Percentiles rank a stretch among this genome's conserved stretches.
These are phyloP conservation scores for Dendrolimus punctatus DNA, from an alignment of 1,140 invertebrate species.

Conservation along the genomic window DNA sequence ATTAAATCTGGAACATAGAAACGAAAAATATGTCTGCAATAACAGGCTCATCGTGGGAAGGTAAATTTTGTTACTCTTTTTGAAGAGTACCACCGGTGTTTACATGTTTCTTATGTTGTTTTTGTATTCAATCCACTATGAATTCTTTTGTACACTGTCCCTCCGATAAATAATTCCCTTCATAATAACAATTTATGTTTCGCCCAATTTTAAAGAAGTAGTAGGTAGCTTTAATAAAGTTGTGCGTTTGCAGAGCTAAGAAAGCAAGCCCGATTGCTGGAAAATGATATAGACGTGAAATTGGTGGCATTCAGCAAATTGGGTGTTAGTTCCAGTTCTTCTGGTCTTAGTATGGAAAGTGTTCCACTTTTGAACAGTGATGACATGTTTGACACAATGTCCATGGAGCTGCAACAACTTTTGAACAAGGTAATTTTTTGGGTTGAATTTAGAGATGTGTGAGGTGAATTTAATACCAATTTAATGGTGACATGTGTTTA, in stretches of 20 bases:
- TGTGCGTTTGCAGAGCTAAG: constrained; percentile 81
- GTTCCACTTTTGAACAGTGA: constrained; percentile 89
- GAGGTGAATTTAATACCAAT: too few species aligned
- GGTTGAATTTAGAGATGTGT: neutral
- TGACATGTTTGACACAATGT: constrained; percentile 93
- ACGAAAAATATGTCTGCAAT: constrained; percentile 30
- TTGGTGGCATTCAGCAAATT: constrained; percentile 96
- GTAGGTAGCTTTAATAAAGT: constrained; percentile 4
- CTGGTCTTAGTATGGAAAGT: constrained; percentile 76
- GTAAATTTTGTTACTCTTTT: constrained; percentile 23
- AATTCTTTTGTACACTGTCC: too few species aligned
- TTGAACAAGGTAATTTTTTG: constrained; percentile 79
- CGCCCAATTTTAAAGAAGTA: neutral
- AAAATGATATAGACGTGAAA: constrained; percentile 98
- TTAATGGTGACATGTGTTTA: too few species aligned
- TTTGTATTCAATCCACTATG: too few species aligned
- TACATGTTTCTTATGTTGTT: too few species aligned
- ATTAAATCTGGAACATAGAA: neutral
- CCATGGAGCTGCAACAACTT: constrained; percentile 92
- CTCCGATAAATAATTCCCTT: too few species aligned
- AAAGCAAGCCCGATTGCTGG: constrained; percentile 92
- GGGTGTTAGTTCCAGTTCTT: constrained; percentile 77
- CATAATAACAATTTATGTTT: too few species aligned
- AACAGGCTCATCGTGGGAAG: constrained; percentile 58
- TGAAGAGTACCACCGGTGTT: constrained; percentile 13